A percentile compares a stretch with the other conserved stretches of the same genome.
These are phyloP conservation scores for Probaryconus sp. DNA, from an alignment of 1,140 invertebrate species.

Conservation along the genomic window DNA sequence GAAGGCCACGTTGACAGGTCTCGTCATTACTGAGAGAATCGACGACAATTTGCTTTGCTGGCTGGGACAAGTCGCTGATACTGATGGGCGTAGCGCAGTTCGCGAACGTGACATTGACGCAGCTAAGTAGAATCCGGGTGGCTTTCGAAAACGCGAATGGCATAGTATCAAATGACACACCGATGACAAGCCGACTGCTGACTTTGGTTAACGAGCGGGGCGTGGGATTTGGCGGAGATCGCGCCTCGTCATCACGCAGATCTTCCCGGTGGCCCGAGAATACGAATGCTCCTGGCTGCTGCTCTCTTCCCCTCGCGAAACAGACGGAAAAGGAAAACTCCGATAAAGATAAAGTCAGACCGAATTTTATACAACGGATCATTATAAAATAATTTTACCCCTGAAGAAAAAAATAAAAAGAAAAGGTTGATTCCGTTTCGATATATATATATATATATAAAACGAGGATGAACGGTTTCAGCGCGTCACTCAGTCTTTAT, in stretches of 20 bases:
- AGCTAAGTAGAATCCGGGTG: constrained; percentile 57
- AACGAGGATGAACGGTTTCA: constrained; percentile 63
- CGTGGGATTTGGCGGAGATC: constrained; percentile 74
- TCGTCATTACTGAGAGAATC: constrained; percentile 56
- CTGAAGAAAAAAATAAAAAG: constrained; percentile 67
- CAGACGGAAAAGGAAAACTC: constrained; percentile 27
- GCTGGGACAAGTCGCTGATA: constrained; percentile 74
- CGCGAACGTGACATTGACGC: constrained; percentile 65
- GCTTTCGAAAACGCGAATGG: constrained; percentile 55
- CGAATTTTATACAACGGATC: constrained; percentile 61
- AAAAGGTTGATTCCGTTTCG: too few relatives aligned
- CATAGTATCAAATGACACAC: constrained; percentile 75
- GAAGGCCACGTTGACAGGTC: constrained; percentile 6
- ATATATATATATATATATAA: too few relatives aligned
- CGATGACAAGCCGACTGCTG: constrained; percentile 78
- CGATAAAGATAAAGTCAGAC: constrained; percentile 22
- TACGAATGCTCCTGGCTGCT: constrained; percentile 13
- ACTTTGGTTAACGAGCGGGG: constrained; percentile 78
- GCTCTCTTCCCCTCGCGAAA: too few relatives aligned
- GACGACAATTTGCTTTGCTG: constrained; percentile 71
- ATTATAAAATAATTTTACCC: constrained; percentile 60
- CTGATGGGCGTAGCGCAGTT: constrained; percentile 65
- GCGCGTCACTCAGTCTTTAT: constrained; percentile 73
- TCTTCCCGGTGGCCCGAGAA: constrained; percentile 43
- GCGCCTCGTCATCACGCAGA: constrained; percentile 76